phyloP scores from a whole-genome alignment of 2,113 vertebrate species.

The Stomatorhinus ivindoensis region DNA sequence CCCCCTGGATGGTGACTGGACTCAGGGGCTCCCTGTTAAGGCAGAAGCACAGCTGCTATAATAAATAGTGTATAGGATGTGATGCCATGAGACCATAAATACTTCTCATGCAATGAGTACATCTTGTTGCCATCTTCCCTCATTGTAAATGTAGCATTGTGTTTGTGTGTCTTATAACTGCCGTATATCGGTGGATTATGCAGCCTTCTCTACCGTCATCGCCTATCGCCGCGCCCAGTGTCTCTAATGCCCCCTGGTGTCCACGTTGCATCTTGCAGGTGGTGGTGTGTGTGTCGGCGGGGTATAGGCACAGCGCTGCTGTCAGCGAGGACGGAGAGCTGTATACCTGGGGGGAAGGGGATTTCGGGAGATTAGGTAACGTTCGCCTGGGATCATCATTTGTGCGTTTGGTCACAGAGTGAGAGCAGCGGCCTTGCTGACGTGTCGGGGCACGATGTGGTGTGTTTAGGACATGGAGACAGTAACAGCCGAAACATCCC shows the following conservation, averaged over 20 bases:
- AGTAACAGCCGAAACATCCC: slow-evolving; percentile 80
- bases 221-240: neutral
- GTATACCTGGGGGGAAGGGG: slow-evolving; percentile 77
- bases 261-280: slow-evolving; percentile 47
- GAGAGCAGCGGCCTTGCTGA: neutral
- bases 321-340: slow-evolving; percentile 78
- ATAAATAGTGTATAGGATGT: neutral
- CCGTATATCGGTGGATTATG: neutral
- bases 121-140: neutral
- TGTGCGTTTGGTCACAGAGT: neutral
- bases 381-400: neutral
- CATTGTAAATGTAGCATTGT: neutral
- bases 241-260: neutral
- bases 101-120: neutral
- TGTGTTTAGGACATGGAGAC: slow-evolving; percentile 66
- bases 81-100: neutral
- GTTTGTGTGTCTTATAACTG: neutral
- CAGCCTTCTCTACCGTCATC: neutral
- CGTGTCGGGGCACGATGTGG: neutral
- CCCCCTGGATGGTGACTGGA: neutral
- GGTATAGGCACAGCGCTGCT: slow-evolving; percentile 74
- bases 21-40: neutral
- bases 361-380: slow-evolving; percentile 76
- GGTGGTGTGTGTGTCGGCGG: slow-evolving; percentile 74
- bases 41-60: neutral